Evolutionary conservation across 2,113 vertebrate species (phyloP).

Genomic region (Macaca fascicularis): DNA sequence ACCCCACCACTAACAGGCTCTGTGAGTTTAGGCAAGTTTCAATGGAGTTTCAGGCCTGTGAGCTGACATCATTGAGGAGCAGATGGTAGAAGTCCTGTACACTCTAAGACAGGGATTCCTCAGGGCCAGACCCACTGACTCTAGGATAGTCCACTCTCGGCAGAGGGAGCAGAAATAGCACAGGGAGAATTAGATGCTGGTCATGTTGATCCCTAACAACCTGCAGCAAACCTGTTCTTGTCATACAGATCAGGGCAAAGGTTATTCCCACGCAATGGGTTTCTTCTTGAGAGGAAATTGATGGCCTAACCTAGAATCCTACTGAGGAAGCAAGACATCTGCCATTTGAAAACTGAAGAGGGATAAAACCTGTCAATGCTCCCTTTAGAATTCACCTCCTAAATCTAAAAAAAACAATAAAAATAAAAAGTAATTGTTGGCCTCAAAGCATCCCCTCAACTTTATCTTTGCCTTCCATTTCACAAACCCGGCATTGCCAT

Average conservation of each 20-base stretch:
- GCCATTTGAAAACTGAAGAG: not conserved
- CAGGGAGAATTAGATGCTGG: too few species aligned
- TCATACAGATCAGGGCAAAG: not conserved
- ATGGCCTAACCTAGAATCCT: not conserved
- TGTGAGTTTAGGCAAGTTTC: not conserved
- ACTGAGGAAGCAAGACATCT: not conserved
- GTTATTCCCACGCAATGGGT: not conserved
- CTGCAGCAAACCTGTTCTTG: not conserved
- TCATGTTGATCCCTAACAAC: not conserved
- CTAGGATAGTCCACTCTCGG: not conserved
- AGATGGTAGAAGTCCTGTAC: not conserved
- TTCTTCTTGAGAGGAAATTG: not conserved
- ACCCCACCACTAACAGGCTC: not conserved
- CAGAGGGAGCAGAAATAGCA: not conserved
- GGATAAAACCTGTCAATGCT: not conserved
- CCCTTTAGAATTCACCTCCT: not conserved
- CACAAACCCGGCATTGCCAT: not conserved
- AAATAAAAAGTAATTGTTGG: not conserved
- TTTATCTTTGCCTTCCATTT: constrained; percentile 27
- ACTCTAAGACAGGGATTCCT: too few species aligned
- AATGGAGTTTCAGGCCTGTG: not conserved
- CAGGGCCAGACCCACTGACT: not conserved
- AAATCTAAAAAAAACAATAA: not conserved
- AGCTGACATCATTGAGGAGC: not conserved
- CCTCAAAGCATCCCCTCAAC: not conserved